Evolutionary conservation across 2,888 invertebrate species (phyloP), one percentile per base, ranked within the genome.

Genomic region (Parochlus steinenii): DNA sequence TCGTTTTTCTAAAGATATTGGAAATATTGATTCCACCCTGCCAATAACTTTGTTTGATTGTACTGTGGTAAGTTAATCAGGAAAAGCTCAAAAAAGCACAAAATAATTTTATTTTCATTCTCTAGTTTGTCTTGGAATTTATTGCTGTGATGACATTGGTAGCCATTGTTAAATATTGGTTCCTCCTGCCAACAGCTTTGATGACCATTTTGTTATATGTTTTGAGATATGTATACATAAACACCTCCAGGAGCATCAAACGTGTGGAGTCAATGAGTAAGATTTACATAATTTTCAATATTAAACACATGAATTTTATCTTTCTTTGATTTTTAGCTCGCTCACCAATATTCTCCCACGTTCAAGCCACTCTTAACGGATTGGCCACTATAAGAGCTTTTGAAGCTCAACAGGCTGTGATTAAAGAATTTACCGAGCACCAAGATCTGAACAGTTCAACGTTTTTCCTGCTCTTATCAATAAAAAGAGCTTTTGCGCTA

Each of bases 401-500:
- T 45, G 61, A 65, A 37, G 75, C 73, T 1, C 69, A 77, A 52
- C 54, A 64, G 10, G 62, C 68, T 10, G 64, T 83, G 36, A 64
- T 66, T 19, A 53, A 54, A 25, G 71, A 74, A 45, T 75, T 76
- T 46, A 72, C 74, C 46, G 58, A 61, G 14, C 65, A 67, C 42
- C 69, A 72, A 48, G 71, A 73, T 47, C 49, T 63, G 1, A 80
- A 85, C 48, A 74, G 77, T 2, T 71, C 81, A 1, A n/a, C n/a
- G n/a, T 81, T 75, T 74, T 87, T 73, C 52, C 62, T 87, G 40
- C 89, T 89, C 53, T 72, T 95, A 23, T 74, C 82, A 0, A 77
- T 85, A 18, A 83, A 85, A 1, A 73, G 93, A 39, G 93, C 93
- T 46, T 89, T 97, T 52, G 79, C 77, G 2, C 68, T 77, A 37